Conservation (phyloP, 2,888 invertebrate genomes). For the Frankliniella fusca region DNA sequence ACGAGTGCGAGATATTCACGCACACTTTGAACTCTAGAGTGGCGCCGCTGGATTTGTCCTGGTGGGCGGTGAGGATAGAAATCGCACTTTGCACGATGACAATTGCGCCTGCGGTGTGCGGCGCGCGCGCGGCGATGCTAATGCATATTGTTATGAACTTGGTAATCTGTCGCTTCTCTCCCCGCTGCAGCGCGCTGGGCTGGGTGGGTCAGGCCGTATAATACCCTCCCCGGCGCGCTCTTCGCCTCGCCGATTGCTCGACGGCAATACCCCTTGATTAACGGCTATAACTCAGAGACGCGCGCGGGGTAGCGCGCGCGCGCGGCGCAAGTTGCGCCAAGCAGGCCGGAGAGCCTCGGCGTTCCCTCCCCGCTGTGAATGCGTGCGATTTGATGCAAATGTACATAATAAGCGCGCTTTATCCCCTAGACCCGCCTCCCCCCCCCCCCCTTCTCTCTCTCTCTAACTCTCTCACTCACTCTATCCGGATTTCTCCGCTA, state of each 20-base stretch:
- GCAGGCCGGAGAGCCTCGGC: not conserved
- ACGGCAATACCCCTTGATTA: slow-evolving; percentile 20
- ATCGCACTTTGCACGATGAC: not conserved
- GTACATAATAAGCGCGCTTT: slow-evolving; percentile 7
- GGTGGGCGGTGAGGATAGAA: no score
- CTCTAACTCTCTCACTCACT: not conserved
- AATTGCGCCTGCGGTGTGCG: not conserved
- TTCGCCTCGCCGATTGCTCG: not conserved
- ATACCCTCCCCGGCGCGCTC: not conserved
- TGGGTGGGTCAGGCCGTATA: not conserved
- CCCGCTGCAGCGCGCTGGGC: not conserved
- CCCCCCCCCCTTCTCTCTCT: not conserved
- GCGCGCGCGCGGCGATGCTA: not conserved
- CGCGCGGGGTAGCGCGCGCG: not conserved
- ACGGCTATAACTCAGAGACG: not conserved
- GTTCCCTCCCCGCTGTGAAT: not conserved
- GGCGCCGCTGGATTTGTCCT: no score
- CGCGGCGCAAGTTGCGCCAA: not conserved
- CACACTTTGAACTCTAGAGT: no score
- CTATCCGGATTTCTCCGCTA: not conserved
- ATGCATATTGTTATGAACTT: not conserved
- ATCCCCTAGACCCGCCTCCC: not conserved
- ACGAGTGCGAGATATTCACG: no score
- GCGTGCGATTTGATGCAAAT: slow-evolving; percentile 24
- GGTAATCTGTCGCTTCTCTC: not conserved